Base-by-base conservation (phyloP, 2,113 vertebrate genomes). In the human region DNA sequence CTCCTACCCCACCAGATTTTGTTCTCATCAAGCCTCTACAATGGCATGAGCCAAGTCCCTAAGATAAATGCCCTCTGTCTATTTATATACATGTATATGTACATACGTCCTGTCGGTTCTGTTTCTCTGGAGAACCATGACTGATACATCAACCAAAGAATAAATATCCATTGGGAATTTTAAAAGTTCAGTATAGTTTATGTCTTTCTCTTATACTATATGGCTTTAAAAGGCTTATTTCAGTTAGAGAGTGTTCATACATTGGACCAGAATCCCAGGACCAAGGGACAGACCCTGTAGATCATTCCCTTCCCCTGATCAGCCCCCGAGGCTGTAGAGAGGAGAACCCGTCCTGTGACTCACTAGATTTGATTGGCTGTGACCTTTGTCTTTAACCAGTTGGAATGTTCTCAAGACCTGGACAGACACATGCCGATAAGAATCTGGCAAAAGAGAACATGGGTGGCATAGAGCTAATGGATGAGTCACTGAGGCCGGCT, bases 361-460 rank as follows among this genome's bases (percentile, higher is more conserved):
- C 35, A 3, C 13, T 23, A 20, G 3, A 30, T 57, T 59, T 38
- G 88, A 38, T 1, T 11, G 94, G 61, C 25, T 1, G 6, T 89
- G 89, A 89, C 97, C 84, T 95, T 80, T 72, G 75, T 96, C 94
- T 38, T 45, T 45, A 25, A 23, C 61, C 83, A 16, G 16, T 27
- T 27, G 64, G 90, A 55, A 32, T 12, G 79, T 35, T 43, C 88
- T 90, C 61, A 7, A 7, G 68, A 75, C 4, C 1, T 16, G 68
- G 96, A 93, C 88, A 89, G 97, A 97, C 95, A 96, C 82, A 14
- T 92, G 96, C 96, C 90, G 72, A 27, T 88, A 55, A 57, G 48
- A 6, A 35, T 45, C 90, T 35, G 79, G 90, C 1, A 2, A 59
- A 38, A 59, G 84, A 14, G 81, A 32, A 55, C 55, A 0, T 45